phyloP scores from a whole-genome alignment of 2,797 vertebrate genomes.

The Kryptolebias ocellatus region DNA sequence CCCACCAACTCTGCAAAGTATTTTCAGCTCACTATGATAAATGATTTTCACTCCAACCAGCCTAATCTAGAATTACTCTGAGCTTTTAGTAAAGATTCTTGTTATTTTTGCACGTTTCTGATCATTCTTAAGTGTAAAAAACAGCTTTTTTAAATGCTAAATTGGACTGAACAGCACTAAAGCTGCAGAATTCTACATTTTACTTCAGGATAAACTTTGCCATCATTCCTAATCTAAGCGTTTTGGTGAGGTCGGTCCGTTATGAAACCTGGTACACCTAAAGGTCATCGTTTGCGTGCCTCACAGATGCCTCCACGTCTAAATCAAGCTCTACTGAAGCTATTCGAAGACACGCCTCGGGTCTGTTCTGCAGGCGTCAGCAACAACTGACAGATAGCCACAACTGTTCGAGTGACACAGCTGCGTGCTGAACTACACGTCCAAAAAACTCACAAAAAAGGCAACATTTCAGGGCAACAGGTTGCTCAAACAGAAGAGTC shows the following conservation, averaged over 20 bases:
- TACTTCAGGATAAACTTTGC: background rate
- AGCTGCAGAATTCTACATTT: slow-evolving; percentile 17
- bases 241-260: background rate
- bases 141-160: background rate
- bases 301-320: slow-evolving; percentile 37
- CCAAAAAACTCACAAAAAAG: slow-evolving; percentile 1
- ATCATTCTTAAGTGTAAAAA: background rate
- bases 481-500: slow-evolving; percentile 17
- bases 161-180: background rate
- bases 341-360: slow-evolving; percentile 44
- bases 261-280: slow-evolving; percentile 36
- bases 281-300: slow-evolving; percentile 61
- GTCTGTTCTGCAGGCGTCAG: slow-evolving; percentile 49
- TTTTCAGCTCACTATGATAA: slow-evolving; percentile 5
- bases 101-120: background rate
- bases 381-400: slow-evolving; percentile 48
- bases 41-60: slow-evolving; percentile 13
- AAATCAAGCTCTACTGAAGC: slow-evolving; percentile 55
- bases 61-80: background rate
- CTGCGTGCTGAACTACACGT: background rate
- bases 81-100: background rate
- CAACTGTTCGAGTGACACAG: slow-evolving; percentile 28
- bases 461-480: slow-evolving; percentile 1
- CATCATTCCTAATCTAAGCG: background rate
- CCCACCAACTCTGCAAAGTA: slow-evolving; percentile 10